Percentiles rank a stretch among this genome's conserved stretches.
Conservation (phyloP, 2,113 vertebrate species). For the Anas platyrhynchos region DNA sequence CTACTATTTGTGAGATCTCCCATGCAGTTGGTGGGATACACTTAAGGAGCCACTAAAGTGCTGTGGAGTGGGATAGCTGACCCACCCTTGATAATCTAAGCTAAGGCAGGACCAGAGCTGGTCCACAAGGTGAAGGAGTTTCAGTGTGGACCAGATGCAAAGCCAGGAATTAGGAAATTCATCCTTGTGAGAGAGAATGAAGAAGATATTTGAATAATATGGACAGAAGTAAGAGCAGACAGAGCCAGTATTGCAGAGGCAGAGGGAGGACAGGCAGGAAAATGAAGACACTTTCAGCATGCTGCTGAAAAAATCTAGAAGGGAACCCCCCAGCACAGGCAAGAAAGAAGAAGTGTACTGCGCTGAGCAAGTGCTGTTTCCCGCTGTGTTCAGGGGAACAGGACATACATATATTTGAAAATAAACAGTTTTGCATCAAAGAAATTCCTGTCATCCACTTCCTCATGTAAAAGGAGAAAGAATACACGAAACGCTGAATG, state of each 20-base stretch:
- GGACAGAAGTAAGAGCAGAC: neutral
- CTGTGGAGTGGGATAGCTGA: neutral
- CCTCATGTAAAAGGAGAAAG: neutral
- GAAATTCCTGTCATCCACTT: neutral
- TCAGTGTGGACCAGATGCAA: neutral
- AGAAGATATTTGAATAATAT: neutral
- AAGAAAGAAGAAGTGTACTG: neutral
- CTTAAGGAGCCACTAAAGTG: neutral
- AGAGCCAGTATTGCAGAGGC: neutral
- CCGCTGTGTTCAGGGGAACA: neutral
- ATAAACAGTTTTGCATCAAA: slow-evolving; percentile 1
- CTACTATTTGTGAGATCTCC: neutral
- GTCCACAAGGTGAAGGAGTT: neutral
- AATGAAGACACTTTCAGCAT: neutral
- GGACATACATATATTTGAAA: neutral
- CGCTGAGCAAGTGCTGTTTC: neutral
- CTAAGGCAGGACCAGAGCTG: neutral
- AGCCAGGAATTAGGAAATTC: neutral
- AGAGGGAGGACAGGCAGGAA: neutral
- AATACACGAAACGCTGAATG: neutral
- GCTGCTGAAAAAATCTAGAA: neutral
- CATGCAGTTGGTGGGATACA: neutral
- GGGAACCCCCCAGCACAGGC: neutral
- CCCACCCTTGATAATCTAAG: neutral
- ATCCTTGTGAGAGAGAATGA: neutral